phyloP scores from a whole-genome alignment of 2,888 invertebrate genomes.

The Xestobium rufovillosum region DNA sequence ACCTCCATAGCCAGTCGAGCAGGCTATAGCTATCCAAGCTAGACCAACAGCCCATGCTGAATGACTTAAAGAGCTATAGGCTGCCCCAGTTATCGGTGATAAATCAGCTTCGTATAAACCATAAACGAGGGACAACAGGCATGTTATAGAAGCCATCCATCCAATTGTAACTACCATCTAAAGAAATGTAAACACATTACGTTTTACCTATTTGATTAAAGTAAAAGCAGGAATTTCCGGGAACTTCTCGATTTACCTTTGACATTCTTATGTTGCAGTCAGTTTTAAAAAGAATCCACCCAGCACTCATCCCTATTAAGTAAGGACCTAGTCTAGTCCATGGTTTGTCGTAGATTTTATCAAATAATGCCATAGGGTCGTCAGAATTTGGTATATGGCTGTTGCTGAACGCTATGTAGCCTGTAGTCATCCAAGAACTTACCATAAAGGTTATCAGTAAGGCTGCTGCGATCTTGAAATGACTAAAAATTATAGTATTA shows the following conservation, averaged over 20 bases:
- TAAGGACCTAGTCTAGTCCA: constrained; percentile 83
- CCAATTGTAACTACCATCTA: constrained; percentile 60
- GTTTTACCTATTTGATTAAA: too few relatives aligned
- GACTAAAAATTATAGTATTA: constrained; percentile 49
- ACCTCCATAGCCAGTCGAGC: constrained; percentile 79
- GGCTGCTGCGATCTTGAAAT: constrained; percentile 68
- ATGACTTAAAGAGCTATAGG: constrained; percentile 75
- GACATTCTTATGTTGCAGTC: constrained; percentile 70
- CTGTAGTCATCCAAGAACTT: constrained; percentile 74
- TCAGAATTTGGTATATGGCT: constrained; percentile 72
- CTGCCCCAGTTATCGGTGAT: constrained; percentile 61
- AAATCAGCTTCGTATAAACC: constrained; percentile 68
- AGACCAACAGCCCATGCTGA: constrained; percentile 75
- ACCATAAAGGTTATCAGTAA: constrained; percentile 59
- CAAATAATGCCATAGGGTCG: constrained; percentile 76
- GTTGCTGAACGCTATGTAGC: constrained; percentile 68
- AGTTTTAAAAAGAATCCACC: constrained; percentile 76
- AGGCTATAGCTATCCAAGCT: constrained; percentile 79
- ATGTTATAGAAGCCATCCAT: constrained; percentile 61
- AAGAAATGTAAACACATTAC: constrained; percentile 23
- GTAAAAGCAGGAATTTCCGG: background rate
- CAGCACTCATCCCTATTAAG: constrained; percentile 74
- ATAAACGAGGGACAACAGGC: constrained; percentile 66
- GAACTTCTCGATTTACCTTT: constrained; percentile 45
- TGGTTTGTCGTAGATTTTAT: constrained; percentile 84